phyloP scores from a whole-genome alignment of 2,797 vertebrate species.

The Pteropus rufus region DNA sequence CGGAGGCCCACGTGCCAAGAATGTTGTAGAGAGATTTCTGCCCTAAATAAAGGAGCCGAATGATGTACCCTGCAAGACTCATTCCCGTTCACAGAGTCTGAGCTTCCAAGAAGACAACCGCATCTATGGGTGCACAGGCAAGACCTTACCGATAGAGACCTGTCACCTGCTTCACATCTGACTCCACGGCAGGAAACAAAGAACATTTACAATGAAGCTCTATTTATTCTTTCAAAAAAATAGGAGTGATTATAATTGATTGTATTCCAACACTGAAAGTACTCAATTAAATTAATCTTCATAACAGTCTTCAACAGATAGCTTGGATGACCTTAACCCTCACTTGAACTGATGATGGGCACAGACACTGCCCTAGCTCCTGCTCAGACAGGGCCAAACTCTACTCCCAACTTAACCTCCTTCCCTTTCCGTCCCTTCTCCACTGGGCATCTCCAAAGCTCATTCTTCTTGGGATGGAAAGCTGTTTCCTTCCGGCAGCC shows the following conservation, averaged over 20 bases:
- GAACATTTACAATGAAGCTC: slow-evolving; percentile 7
- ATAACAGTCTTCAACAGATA: not conserved
- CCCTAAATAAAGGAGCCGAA: not conserved
- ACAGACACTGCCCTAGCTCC: not conserved
- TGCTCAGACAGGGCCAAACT: not conserved
- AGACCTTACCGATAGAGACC: not conserved
- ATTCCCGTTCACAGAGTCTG: not conserved
- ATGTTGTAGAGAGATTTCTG: not conserved
- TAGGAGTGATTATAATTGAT: not conserved
- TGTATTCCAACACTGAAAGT: not conserved
- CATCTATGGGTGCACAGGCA: not conserved
- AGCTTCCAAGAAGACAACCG: not conserved
- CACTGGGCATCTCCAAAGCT: not conserved
- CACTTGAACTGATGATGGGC: not conserved
- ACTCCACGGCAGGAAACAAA: slow-evolving; percentile 46
- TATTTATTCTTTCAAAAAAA: not conserved
- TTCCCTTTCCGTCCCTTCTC: not conserved
- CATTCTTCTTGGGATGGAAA: not conserved
- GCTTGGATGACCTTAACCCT: not conserved
- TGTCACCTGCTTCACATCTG: slow-evolving; percentile 20
- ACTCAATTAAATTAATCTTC: not conserved
- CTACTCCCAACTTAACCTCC: not conserved
- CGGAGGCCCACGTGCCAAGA: not conserved
- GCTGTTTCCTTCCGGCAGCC: not conserved
- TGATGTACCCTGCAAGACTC: not conserved